Base-by-base conservation (phyloP, 1,140 invertebrate genomes). In the Drosophila nebulosa region DNA sequence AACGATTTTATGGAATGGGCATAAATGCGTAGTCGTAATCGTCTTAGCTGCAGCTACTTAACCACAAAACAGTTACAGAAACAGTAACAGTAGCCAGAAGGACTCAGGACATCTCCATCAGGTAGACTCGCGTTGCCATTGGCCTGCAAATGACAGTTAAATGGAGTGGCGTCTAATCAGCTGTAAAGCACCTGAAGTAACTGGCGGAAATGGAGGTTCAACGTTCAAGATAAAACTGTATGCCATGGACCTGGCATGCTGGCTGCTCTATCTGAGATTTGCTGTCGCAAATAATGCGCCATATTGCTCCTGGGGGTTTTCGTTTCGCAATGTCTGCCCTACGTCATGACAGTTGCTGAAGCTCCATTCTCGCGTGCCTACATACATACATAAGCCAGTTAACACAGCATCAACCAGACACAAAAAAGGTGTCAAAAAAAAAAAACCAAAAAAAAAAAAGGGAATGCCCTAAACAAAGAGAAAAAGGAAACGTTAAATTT, bases 161-260 rank as follows among this genome's bases (percentile, higher is more conserved):
- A 74, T 74, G 71, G 63, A 74, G 71, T 74, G 71, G 55, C 70
- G 61, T 67, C 63, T 74, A 74, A 74, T 74, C 71, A 74, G 63
- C 70, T 67, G 71, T 55, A 74, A 60, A 73, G 35, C 62, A 30
- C 51, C 55, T 36, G 27, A 24, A 52, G 35, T 10, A 27, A 46
- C 21, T 16, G 35, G 35, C 30, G 39, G 30, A 30, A 18, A 22
- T 14, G 27, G 16, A 10, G 36, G 22, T 10, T 3, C 4, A n/a
- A 52, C n/a, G 51, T 6, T n/a, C 5, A 7, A 53, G n/a, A 51
- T 12, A 2, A 30, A 42, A 22, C 14, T 21, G 9, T 21, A 32
- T 12, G 24, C 14, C 2, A 9, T 21, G 1, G 10, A 46, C 22
- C 24, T 63, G 30, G 39, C 7, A 46, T 10, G 36, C 57, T 27